Evolutionary conservation across 2,888 invertebrate species (phyloP), one percentile per base, ranked within the genome.

Genomic region (Taphrorychus bicolor): DNA sequence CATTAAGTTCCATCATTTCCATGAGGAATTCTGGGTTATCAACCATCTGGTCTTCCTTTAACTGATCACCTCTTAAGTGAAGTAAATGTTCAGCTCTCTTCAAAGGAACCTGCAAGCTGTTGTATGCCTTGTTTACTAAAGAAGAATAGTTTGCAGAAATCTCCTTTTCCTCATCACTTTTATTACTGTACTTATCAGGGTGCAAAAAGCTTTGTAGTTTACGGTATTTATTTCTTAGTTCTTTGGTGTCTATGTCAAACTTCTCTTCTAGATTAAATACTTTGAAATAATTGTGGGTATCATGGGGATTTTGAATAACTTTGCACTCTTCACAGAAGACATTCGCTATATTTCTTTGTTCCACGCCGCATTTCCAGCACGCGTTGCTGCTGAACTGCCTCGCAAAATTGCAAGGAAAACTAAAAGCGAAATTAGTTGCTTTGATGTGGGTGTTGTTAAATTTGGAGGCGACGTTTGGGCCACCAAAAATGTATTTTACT

Each of bases 1-100:
- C 96, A 82, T 96, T 97, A 62, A 91, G 86, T 77, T 94, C 94
- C 94, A 97, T 94, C 71, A 97, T 91, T 80, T 90, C 79, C 77
- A 81, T 79, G 45, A 83, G 72, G 73, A 83, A 82, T 19, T 74
- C 73, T 7, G 79, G 77, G 73, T 82, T 78, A 3, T 77, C 75
- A 5, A 78, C 70, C 65, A 73, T 76, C 69, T 79, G 75, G 59
- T 76, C 75, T 71, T 82, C 82, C 2, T 87, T 85, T 16, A 90
- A 89, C 40, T 88, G 86, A 79, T 91, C 90, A 0, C 91, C 91
- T 72, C 88, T 84, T 53, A 94, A 81, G 73, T 86, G 81, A 18
- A 98, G 83, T 81, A 98, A 85, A 79, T 98, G 97, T 68, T 93
- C 85, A 0, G 95, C 95, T 82, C 95, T 86, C 24, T 88, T 83